Base-by-base conservation (phyloP, 1,140 invertebrate genomes). In the Homalodisca vitripennis region DNA sequence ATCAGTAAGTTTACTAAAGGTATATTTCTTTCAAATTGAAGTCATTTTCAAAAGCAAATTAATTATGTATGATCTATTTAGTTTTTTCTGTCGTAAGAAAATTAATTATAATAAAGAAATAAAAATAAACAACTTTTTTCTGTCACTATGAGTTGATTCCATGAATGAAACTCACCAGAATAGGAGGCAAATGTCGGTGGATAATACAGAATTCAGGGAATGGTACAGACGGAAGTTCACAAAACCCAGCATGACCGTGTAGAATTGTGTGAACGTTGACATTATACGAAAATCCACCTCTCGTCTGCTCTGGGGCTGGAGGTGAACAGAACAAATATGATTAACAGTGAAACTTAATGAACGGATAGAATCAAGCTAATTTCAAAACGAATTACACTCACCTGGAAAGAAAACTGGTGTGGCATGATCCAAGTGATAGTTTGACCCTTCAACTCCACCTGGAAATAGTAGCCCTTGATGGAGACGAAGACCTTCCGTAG, bases 401-500 rank as follows among this genome's bases (percentile, higher is more conserved):
- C 85, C 76, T 84, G 77, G 78, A 90, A 92, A 53, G 88, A 87
- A 78, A 98, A 94, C 73, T 94, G 91, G 85, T 99, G 98, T 10
- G 98, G 97, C 1, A 98, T 89, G 74, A 99, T 92, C 98, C 98
- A 99, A 26, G 93, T 99, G 12, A 99, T 86, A n/a, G 86, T 92
- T 81, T 98, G 92, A 2, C 97, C 97, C 82, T 94, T 92, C 70
- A 99, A 88, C 78, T 99, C 96, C 12, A 92, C 97, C 84, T 99
- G 97, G 81, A 94, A 99, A 79, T 99, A 99, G 76, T 97, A 98
- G 26, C 98, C 98, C 83, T 99, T 99, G 57, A 99, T 95, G 0
- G 96, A 98, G 34, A 98, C 89, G 81, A 99, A 99, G 10, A 98
- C 95, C 86, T 99, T 99, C 31, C 94, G 84, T 6, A 99, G 82